Evolutionary conservation across 2,113 vertebrate species (phyloP), one percentile per base, ranked within the genome.

Genomic region (Strix aluco): DNA sequence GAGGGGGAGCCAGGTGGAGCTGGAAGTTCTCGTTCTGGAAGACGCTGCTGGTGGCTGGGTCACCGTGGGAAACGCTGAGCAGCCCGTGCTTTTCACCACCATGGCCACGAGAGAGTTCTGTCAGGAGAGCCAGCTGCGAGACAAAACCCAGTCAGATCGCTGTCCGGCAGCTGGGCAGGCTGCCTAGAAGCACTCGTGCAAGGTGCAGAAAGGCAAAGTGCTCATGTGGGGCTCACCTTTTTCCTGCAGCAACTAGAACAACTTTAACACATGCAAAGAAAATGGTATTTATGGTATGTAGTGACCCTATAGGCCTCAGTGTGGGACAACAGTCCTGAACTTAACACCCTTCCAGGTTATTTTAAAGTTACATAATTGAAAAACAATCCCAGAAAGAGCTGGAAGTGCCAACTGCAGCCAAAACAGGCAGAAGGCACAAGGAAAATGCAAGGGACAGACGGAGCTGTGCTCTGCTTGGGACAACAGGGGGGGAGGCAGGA

Each of bases 1-100:
- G 99, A 0, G 99, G 99, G 2, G 99, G 99, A 1, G 98, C 96
- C 57, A 99, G 99, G 34, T 99, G 99, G 5, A 99, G 98, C 91
- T 98, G 98, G 96, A 99, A 99, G 93, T 97, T 99, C 97, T 99
- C 98, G 0, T 98, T 98, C 97, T 99, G 98, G 97, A 99, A 99
- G 91, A 99, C 95, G 7, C 98, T 99, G 97, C 84, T 97, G 96
- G 97, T 90, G 63, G 97, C 97, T 2, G 96, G 20, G 91, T 98
- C 98, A 14, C 98, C 93, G 5, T 99, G 98, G 92, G 97, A 92
- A 36, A 98, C 7, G 3, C 98, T 96, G 20, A 99, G 95, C 3
- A 97, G 96, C 63, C 98, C 95, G 0, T 97, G 94, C 97, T 98
- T 99, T 65, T 99, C 99, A 1, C 91, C 36, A 27, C 98, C 58